Evolutionary conservation across 2,113 vertebrate species (phyloP).

Genomic region (Cephalophus harveyi): DNA sequence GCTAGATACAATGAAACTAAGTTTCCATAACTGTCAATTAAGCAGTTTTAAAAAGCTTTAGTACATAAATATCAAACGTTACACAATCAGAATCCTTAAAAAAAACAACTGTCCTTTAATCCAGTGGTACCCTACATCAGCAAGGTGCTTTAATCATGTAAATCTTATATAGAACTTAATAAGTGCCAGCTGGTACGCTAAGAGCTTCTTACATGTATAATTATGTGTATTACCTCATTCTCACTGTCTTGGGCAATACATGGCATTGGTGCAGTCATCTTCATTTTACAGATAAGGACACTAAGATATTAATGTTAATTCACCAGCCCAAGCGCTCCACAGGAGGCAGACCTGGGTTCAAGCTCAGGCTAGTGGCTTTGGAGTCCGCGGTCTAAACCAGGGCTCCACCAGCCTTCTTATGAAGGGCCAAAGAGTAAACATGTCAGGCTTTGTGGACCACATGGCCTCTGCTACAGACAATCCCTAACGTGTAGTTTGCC

Average conservation of each 20-base stretch:
- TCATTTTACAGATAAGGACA: not conserved
- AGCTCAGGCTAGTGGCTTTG: not conserved
- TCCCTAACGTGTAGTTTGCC: not conserved
- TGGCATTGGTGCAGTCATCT: not conserved
- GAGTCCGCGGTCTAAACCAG: not conserved
- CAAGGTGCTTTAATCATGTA: not conserved
- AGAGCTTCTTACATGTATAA: not conserved
- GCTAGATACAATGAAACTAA: not conserved
- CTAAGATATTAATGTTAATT: not conserved
- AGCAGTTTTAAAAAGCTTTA: not conserved
- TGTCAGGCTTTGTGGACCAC: not conserved
- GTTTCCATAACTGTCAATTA: not conserved
- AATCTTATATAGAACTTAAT: not conserved
- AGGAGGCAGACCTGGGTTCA: not conserved
- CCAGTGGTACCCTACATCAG: not conserved
- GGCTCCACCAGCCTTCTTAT: not conserved
- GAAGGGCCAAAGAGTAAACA: not conserved
- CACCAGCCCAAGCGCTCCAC: not conserved
- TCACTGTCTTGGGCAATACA: not conserved
- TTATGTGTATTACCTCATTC: not conserved
- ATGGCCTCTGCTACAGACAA: not conserved
- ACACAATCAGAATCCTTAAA: not conserved
- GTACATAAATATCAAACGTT: not conserved
- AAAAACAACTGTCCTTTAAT: not conserved
- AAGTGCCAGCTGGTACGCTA: not conserved